Base-by-base conservation (phyloP, 2,888 invertebrate species). In the Biston stratarius region DNA sequence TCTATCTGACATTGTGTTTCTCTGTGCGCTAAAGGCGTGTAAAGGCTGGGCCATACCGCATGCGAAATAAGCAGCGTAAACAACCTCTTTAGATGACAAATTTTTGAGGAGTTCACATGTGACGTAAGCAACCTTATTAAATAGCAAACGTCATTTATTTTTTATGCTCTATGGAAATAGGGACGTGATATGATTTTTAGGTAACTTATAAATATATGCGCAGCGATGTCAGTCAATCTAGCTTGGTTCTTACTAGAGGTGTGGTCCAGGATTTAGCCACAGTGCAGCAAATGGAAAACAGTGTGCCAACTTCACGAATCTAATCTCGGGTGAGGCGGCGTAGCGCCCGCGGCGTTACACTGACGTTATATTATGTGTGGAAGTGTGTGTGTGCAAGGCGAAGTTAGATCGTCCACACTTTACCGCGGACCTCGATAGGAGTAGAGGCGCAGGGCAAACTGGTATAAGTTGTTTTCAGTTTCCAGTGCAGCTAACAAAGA, bases 321-420 rank as follows among this genome's bases (percentile, higher is more conserved):
- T 91, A 90, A 90, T 91, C 89, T 90, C 86, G 80, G 81, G 85
- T 83, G 87, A 83, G 84, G 86, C 38, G 6, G 6, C 38, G 38
- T 84, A 83, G 84, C 82, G 83, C 86, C 82, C 84, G 86, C 84
- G 87, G 87, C 87, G 83, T 84, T 82, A 78, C 77, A 81, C 79
- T 79, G 74, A 76, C 77, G 79, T 70, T 67, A 70, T 74, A 70
- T 75, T 71, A 71, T 73, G 72, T 79, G 76, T 67, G 71, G 78
- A 77, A 65, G 74, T 71, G 76, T 61, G 74, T 84, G 90, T 86
- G 87, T 87, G 90, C 84, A 91, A 91, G 92, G 89, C 86, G 88
- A 93, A 93, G 93, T 94, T 94, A 93, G 93, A 93, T 93, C 93
- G 93, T 91, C 92, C 92, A 92, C 92, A 92, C 92, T 94, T 92